Conservation (phyloP, 1,140 invertebrate species). For the Saccostrea cuccullata region DNA sequence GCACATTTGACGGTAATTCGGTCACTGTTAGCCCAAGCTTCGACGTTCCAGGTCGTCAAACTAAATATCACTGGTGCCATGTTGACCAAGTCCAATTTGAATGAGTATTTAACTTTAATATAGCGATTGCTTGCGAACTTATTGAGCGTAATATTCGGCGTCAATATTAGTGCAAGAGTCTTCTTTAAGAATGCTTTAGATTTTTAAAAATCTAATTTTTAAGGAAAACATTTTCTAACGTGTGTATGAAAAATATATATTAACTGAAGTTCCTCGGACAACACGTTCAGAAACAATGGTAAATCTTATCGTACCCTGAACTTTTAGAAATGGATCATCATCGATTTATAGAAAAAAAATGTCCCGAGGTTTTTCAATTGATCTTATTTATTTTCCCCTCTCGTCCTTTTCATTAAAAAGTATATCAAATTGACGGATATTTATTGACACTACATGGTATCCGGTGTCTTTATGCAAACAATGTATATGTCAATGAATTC, state of each 20-base stretch:
- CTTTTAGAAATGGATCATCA: background rate
- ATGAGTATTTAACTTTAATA: conserved; percentile 11
- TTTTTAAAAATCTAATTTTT: conserved; percentile 7
- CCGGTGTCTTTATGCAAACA: background rate
- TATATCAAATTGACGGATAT: conserved; percentile 7
- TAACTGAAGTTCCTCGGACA: background rate
- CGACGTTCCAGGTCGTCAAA: background rate
- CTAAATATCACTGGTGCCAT: conserved; percentile 5
- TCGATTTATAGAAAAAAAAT: background rate
- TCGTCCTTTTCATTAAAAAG: background rate
- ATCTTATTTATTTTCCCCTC: background rate
- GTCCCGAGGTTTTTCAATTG: background rate
- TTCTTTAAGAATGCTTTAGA: background rate
- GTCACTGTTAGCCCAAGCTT: background rate
- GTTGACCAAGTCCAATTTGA: conserved; percentile 4
- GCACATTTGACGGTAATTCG: background rate
- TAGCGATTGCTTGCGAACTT: conserved; percentile 19
- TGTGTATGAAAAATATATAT: background rate
- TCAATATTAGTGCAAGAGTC: conserved; percentile 10
- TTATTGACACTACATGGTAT: conserved; percentile 13
- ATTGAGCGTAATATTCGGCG: background rate
- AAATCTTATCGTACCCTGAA: background rate
- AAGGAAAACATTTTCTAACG: background rate
- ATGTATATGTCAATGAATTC: conserved; percentile 19
- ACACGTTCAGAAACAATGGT: background rate